phyloP scores from a whole-genome alignment of 1,140 invertebrate species.

The Dendroctonus ponderosae region DNA sequence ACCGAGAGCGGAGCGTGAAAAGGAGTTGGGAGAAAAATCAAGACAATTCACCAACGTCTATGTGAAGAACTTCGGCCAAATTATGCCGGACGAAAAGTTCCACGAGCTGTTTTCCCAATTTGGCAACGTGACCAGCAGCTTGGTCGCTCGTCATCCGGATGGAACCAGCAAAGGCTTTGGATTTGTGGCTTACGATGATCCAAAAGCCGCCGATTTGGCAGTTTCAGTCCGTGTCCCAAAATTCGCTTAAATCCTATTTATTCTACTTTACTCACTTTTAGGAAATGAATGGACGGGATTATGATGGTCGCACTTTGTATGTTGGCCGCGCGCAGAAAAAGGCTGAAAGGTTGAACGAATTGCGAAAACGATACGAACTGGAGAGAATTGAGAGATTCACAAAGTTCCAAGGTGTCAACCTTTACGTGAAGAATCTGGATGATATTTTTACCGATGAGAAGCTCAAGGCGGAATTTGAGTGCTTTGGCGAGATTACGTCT shows the following conservation, averaged over 20 bases:
- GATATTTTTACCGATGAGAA: slow-evolving; percentile 96
- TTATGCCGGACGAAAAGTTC: slow-evolving; percentile 64
- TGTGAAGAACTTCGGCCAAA: slow-evolving; percentile 71
- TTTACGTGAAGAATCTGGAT: slow-evolving; percentile 76
- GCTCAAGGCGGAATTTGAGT: slow-evolving; percentile 88
- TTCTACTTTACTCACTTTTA: slow-evolving; percentile 4
- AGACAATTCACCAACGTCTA: slow-evolving; percentile 77
- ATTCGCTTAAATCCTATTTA: too few species aligned
- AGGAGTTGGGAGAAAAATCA: slow-evolving; percentile 80
- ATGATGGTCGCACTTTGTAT: slow-evolving; percentile 78
- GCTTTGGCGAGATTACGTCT: slow-evolving; percentile 95
- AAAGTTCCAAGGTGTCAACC: slow-evolving; percentile 77
- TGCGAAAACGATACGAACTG: slow-evolving; percentile 94
- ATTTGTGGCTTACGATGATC: slow-evolving; percentile 97
- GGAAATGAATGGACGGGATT: slow-evolving; percentile 86
- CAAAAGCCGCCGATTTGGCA: slow-evolving; percentile 90
- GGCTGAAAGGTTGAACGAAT: slow-evolving; percentile 93
- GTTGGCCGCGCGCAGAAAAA: slow-evolving; percentile 98
- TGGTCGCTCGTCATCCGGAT: slow-evolving; percentile 89
- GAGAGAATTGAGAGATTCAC: slow-evolving; percentile 92
- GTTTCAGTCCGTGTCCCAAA: slow-evolving; percentile 56
- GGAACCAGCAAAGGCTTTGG: slow-evolving; percentile 96
- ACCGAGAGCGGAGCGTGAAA: slow-evolving; percentile 65
- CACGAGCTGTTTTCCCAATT: slow-evolving; percentile 78
- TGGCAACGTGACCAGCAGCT: slow-evolving; percentile 91